Percentiles rank a stretch among this genome's conserved stretches.
phyloP scores from a whole-genome alignment of 2,797 vertebrate species.

The Syngnathus rostellatus region DNA sequence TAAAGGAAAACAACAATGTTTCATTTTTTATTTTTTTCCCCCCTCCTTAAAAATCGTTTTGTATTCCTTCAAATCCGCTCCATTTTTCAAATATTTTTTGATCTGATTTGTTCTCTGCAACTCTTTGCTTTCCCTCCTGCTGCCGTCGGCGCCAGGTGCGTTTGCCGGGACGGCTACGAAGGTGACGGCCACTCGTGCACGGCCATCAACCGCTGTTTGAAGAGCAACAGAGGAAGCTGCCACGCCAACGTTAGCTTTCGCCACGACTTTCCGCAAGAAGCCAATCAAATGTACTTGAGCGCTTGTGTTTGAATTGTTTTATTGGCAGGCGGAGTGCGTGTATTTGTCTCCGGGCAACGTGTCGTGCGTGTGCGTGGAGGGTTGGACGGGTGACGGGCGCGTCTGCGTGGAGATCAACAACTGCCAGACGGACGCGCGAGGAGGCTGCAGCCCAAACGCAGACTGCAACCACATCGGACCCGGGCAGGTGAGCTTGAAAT shows the following conservation, averaged over 20 bases:
- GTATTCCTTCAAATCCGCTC: too few species aligned
- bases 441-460: constrained; percentile 77
- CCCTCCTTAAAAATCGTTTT: too few species aligned
- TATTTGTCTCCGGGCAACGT: constrained; percentile 62
- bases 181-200: constrained; percentile 84
- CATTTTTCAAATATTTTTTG: too few species aligned
- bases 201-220: constrained; percentile 73
- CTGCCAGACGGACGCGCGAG: constrained; percentile 73
- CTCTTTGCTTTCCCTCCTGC: too few species aligned
- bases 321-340: constrained; percentile 74
- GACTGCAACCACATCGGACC: constrained; percentile 77
- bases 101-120: too few species aligned
- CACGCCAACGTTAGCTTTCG: constrained; percentile 74
- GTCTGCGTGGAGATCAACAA: constrained; percentile 82
- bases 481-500: constrained; percentile 71
- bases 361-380: constrained; percentile 75
- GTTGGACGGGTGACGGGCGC: constrained; percentile 86
- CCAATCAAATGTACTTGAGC: not conserved
- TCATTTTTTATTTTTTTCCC: too few species aligned
- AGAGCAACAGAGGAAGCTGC: constrained; percentile 73
- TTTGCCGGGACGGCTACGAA: constrained; percentile 82
- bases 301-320: not conserved
- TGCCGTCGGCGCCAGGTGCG: constrained; percentile 69
- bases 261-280: not conserved
- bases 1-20: too few species aligned